phyloP scores from a whole-genome alignment of 2,113 vertebrate species.

The Cervus canadensis region DNA sequence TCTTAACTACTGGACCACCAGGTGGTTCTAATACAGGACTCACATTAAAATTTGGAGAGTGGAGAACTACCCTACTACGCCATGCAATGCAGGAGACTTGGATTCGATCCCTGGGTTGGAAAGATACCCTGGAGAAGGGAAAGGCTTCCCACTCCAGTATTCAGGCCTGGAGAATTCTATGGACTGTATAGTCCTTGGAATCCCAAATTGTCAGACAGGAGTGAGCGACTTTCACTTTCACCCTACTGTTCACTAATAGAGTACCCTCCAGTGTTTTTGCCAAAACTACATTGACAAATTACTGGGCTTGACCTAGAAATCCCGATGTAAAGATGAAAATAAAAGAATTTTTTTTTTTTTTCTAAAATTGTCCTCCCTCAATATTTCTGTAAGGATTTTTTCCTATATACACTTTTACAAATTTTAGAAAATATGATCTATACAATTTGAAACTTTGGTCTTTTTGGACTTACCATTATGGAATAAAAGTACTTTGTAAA shows the following conservation, averaged over 20 bases:
- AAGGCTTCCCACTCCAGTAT: not conserved
- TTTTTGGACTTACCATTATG: not conserved
- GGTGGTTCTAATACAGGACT: not conserved
- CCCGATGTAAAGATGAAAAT: not conserved
- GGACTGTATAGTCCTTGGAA: not conserved
- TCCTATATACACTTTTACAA: not conserved
- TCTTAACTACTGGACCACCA: not conserved
- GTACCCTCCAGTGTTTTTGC: not conserved
- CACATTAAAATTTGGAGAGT: not conserved
- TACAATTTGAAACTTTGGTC: not conserved
- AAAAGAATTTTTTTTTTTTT: not conserved
- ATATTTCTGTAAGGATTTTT: not conserved
- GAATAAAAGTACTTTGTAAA: not conserved
- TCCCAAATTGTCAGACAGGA: not conserved
- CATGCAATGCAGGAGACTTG: not conserved
- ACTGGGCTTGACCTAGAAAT: not conserved
- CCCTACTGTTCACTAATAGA: not conserved
- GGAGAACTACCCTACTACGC: not conserved
- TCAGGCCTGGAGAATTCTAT: not conserved
- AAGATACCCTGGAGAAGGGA: not conserved
- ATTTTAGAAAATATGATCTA: not conserved
- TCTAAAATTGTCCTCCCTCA: not conserved
- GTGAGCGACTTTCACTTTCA: not conserved
- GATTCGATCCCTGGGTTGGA: not conserved
- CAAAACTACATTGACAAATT: not conserved